phyloP scores from a whole-genome alignment of 2,113 vertebrate genomes.

The Macquaria australasica region DNA sequence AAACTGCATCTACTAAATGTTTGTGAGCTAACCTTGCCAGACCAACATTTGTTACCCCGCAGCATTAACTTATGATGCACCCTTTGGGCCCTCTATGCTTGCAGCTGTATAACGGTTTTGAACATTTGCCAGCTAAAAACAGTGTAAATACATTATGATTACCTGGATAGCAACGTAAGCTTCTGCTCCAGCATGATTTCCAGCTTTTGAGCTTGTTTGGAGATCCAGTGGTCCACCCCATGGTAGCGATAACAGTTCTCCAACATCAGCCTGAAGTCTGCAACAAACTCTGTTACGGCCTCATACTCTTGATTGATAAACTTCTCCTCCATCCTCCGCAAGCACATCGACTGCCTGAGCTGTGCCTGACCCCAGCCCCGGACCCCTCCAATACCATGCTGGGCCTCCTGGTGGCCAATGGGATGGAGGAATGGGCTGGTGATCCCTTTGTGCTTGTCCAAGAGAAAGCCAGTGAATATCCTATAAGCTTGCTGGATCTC shows the following conservation, averaged over 20 bases:
- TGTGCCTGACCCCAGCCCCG: slow-evolving; percentile 55
- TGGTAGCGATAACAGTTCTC: slow-evolving; percentile 94
- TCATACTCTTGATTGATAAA: slow-evolving; percentile 89
- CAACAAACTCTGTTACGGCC: slow-evolving; percentile 93
- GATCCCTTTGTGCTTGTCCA: slow-evolving; percentile 91
- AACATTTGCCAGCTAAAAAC: not conserved
- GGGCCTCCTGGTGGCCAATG: slow-evolving; percentile 69
- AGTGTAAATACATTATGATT: slow-evolving; percentile 49
- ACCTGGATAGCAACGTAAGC: slow-evolving; percentile 94
- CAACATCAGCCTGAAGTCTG: slow-evolving; percentile 95
- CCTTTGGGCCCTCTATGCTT: not conserved
- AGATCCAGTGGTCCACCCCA: slow-evolving; percentile 98
- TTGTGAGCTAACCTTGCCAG: not conserved
- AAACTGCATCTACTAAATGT: not conserved
- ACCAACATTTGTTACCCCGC: not conserved
- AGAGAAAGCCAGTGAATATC: slow-evolving; percentile 91
- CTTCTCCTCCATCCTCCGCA: slow-evolving; percentile 93
- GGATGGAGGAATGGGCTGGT: slow-evolving; percentile 89
- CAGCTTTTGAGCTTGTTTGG: slow-evolving; percentile 95
- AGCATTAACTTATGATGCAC: not conserved
- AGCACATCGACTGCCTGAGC: slow-evolving; percentile 82
- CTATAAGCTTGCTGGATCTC: slow-evolving; percentile 93
- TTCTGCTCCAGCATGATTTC: slow-evolving; percentile 98
- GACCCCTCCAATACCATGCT: slow-evolving; percentile 61
- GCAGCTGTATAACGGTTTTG: not conserved